Base-by-base conservation (phyloP, 2,113 vertebrate species). In the Salvelinus alpinus region DNA sequence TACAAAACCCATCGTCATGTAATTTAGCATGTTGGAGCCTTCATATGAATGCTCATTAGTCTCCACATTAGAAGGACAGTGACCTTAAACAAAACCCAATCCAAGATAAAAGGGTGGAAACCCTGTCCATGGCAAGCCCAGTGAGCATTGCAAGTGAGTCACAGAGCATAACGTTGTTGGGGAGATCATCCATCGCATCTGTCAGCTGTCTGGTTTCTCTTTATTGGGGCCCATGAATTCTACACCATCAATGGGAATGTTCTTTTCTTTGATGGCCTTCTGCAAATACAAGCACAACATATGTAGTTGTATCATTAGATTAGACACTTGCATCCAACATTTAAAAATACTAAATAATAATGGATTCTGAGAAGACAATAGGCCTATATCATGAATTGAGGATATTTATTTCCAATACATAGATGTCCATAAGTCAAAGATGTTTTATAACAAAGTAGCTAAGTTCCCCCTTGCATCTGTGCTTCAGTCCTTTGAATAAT, bases 261-360 rank as follows among this genome's bases (percentile, higher is more conserved):
- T 96, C 83, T 99, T 99, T 38, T 99, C 97, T 83, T 95, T 95
- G 85, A 99, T 99, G 0, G 98, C 97, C 93, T 96, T 97, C 95
- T 99, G 93, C 25, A 74, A 78, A 72, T 11, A 65, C 34, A 80
- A 27, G 73, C 16, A 44, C 31, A 73, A 67, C 51, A 69, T 14
- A 25, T 54, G 51, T 54, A 54, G 48, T 4, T 5, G 5, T 18
- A 18, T 54, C 18, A 68, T 20, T 38, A 20, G 29, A 20, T 68
- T 18, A 54, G 3, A 51, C 9, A 54, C 48, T 14, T 54, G 14
- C 51, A 54, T 54, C 51, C 14, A 18, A 54, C 51, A 18, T 54
- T 54, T 54, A 54, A 5, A 54, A 54, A 44, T 3, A 11, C 9
- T 12, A 44, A 44, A 44, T 44, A 44, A 44, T 11, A 44, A 44